Percentiles rank a stretch among this genome's conserved stretches.
These are phyloP conservation scores for Agrochola lychnidis DNA, from an alignment of 2,888 invertebrate genomes.

Conservation along the genomic window DNA sequence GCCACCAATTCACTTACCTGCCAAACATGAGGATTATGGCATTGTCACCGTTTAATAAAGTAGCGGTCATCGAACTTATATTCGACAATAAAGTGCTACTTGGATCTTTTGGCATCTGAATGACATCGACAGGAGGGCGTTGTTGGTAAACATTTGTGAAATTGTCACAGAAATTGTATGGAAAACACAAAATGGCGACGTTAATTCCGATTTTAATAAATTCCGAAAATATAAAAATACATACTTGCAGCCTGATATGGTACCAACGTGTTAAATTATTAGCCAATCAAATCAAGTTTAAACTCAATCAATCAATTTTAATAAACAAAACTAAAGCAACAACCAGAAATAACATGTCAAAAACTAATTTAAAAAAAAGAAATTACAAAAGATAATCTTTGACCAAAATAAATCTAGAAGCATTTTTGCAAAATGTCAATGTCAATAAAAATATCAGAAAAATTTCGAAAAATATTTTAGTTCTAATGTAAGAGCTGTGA, in stretches of 20 bases:
- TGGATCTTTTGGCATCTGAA: no score
- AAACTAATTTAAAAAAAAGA: slow-evolving; percentile 11
- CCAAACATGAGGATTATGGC: neutral
- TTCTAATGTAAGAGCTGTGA: slow-evolving; percentile 55
- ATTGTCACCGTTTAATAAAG: neutral
- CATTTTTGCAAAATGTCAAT: slow-evolving; percentile 26
- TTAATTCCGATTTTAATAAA: no score
- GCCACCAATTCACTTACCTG: neutral
- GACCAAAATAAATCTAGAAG: slow-evolving; percentile 20
- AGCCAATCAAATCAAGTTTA: neutral
- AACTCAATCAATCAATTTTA: neutral
- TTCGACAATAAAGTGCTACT: neutral
- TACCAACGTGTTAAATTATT: neutral
- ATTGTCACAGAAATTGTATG: neutral
- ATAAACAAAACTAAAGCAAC: slow-evolving; percentile 8
- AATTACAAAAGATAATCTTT: slow-evolving; percentile 33
- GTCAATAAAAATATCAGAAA: slow-evolving; percentile 5
- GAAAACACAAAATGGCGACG: neutral
- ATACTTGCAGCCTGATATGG: neutral
- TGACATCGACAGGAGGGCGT: neutral
- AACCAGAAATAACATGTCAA: slow-evolving; percentile 59
- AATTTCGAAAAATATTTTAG: slow-evolving; percentile 51
- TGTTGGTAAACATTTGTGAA: neutral
- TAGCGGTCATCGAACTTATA: neutral
- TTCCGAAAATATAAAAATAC: no score